A percentile compares a stretch with the other conserved stretches of the same genome.
Evolutionary conservation across 2,113 vertebrate genomes (phyloP).

Genomic region (Peromyscus californicus): DNA sequence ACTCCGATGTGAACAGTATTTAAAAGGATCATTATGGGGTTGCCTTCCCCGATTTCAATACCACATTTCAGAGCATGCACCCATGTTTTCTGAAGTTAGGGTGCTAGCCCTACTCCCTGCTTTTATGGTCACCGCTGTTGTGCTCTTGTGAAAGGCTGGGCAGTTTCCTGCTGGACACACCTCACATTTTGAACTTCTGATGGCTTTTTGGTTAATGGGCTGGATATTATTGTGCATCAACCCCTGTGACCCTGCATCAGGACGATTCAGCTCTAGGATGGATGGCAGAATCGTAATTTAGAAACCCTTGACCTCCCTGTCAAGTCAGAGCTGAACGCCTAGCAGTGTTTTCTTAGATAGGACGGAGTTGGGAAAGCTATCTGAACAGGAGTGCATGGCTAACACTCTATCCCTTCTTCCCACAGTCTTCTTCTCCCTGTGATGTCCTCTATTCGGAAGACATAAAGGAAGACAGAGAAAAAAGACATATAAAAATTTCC

Average conservation of each 20-base stretch:
- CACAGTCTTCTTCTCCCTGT: too few species aligned
- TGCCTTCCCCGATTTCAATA: not conserved
- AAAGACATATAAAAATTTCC: not conserved
- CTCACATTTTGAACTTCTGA: slow-evolving; percentile 63
- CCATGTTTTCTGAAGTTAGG: not conserved
- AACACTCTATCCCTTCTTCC: not conserved
- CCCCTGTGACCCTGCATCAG: slow-evolving; percentile 1
- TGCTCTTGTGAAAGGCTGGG: slow-evolving; percentile 35
- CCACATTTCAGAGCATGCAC: not conserved
- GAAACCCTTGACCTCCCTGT: slow-evolving; percentile 30
- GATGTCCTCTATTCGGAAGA: not conserved
- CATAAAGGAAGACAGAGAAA: not conserved
- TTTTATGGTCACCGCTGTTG: not conserved
- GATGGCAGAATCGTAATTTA: slow-evolving; percentile 37
- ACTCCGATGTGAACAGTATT: not conserved
- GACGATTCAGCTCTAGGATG: not conserved
- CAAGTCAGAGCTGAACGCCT: slow-evolving; percentile 27
- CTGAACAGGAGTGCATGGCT: not conserved
- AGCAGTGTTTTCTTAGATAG: slow-evolving; percentile 39
- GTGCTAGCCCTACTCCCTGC: not conserved
- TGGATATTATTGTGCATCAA: slow-evolving; percentile 47
- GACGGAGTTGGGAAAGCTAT: not conserved
- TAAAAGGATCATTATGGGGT: not conserved
- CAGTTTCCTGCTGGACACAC: slow-evolving; percentile 26
- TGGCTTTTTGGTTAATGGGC: slow-evolving; percentile 40